phyloP scores from a whole-genome alignment of 1,140 invertebrate species.

The Euglossa dilemma region DNA sequence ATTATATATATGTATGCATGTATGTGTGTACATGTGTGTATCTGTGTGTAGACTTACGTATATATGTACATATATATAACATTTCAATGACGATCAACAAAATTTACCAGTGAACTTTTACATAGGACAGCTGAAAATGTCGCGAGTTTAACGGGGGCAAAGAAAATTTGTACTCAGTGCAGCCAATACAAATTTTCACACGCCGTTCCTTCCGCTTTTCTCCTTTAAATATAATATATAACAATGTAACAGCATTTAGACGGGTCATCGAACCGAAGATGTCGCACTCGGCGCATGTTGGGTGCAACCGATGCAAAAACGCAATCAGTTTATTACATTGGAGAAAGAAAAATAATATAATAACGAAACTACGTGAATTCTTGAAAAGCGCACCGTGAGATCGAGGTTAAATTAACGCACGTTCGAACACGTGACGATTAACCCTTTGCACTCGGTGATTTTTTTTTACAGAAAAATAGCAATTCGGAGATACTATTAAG shows the following conservation, averaged over 20 bases:
- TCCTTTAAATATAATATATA: conserved; percentile 5
- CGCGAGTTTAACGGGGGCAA: not conserved
- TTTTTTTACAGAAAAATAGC: no score
- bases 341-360: not conserved
- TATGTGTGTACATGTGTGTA: not conserved
- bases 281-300: conserved; percentile 23
- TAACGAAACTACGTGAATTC: not conserved
- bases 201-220: not conserved
- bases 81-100: conserved; percentile 14
- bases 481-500: no score
- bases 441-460: no score
- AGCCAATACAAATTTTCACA: conserved; percentile 27
- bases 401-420: conserved; percentile 17
- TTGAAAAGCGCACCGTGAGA: conserved; percentile 17
- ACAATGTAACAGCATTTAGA: conserved; percentile 14
- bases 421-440: not conserved
- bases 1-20: not conserved
- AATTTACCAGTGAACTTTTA: conserved; percentile 6
- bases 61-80: not conserved
- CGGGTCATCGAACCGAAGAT: not conserved
- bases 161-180: not conserved
- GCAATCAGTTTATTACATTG: conserved; percentile 4
- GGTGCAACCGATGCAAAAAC: conserved; percentile 15
- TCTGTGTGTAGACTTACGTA: not conserved
- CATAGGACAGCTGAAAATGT: not conserved